These are phyloP conservation scores for Myotis vivesi DNA, from an alignment of 2,797 vertebrate species.

Conservation along the genomic window DNA sequence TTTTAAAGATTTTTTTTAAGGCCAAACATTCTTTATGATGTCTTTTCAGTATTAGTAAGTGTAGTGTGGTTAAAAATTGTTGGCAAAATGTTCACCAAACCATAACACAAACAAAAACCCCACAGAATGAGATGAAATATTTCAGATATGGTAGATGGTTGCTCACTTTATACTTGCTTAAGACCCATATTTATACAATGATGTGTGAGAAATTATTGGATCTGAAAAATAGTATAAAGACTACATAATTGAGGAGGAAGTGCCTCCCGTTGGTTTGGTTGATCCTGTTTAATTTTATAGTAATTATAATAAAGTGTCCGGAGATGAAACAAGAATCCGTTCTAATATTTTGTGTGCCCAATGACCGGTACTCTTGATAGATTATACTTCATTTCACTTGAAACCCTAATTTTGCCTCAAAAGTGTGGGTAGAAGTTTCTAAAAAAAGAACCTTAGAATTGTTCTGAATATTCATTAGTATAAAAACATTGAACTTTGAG, in stretches of 20 bases:
- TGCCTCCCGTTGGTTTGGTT: slow-evolving; percentile 61
- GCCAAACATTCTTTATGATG: slow-evolving; percentile 5
- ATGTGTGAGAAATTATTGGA: neutral
- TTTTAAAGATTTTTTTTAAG: slow-evolving; percentile 44
- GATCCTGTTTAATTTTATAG: slow-evolving; percentile 69
- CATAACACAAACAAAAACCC: neutral
- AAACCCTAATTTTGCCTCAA: slow-evolving; percentile 55
- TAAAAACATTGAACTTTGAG: slow-evolving; percentile 41
- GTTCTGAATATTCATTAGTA: slow-evolving; percentile 40
- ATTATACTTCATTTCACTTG: neutral
- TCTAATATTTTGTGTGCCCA: slow-evolving; percentile 32
- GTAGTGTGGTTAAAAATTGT: slow-evolving; percentile 11
- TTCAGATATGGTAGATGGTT: slow-evolving; percentile 17
- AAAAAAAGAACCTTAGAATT: slow-evolving; percentile 4
- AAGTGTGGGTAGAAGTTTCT: slow-evolving; percentile 17
- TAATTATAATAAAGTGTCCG: slow-evolving; percentile 4
- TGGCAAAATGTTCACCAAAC: neutral
- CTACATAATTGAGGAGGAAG: slow-evolving; percentile 62
- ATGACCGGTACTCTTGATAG: neutral
- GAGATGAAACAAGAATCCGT: slow-evolving; percentile 49
- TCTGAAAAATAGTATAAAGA: neutral
- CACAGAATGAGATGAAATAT: slow-evolving; percentile 39
- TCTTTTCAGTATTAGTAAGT: slow-evolving; percentile 11
- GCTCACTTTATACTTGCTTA: neutral
- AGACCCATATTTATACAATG: neutral